These are phyloP conservation scores for Elaphurus davidianus DNA, from an alignment of 2,113 vertebrate species.

Conservation along the genomic window DNA sequence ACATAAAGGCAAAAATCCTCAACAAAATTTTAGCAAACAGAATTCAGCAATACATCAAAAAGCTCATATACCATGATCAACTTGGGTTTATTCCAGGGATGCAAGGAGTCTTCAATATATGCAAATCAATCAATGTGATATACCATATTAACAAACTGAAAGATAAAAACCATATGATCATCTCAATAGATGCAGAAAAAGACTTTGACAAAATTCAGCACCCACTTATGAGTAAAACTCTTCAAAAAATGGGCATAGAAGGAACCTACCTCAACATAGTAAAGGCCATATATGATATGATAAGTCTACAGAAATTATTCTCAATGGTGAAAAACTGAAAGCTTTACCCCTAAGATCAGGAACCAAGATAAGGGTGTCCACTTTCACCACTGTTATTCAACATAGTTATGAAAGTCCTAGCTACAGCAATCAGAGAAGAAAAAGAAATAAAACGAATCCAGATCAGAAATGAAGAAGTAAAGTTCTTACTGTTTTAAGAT, in stretches of 20 bases:
- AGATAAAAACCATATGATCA: neutral
- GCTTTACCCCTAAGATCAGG: neutral
- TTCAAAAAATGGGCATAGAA: neutral
- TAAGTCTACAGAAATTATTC: neutral
- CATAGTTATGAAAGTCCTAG: neutral
- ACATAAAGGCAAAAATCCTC: neutral
- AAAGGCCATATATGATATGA: neutral
- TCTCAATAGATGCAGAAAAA: neutral
- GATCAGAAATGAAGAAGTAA: neutral
- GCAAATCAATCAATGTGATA: neutral
- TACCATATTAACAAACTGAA: neutral
- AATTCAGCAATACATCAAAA: neutral
- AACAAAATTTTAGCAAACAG: neutral
- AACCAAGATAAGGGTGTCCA: neutral
- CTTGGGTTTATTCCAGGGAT: neutral
- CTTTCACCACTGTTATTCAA: neutral
- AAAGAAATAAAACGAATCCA: neutral
- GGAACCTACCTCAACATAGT: neutral
- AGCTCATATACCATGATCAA: neutral
- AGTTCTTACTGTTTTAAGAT: neutral
- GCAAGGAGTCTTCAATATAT: neutral
- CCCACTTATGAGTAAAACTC: neutral
- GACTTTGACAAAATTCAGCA: neutral
- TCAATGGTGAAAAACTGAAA: neutral
- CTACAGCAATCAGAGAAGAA: neutral